Evolutionary conservation across 2,888 invertebrate genomes (phyloP), one percentile per base, ranked within the genome.

Genomic region (Blastobasis lacticolella): DNA sequence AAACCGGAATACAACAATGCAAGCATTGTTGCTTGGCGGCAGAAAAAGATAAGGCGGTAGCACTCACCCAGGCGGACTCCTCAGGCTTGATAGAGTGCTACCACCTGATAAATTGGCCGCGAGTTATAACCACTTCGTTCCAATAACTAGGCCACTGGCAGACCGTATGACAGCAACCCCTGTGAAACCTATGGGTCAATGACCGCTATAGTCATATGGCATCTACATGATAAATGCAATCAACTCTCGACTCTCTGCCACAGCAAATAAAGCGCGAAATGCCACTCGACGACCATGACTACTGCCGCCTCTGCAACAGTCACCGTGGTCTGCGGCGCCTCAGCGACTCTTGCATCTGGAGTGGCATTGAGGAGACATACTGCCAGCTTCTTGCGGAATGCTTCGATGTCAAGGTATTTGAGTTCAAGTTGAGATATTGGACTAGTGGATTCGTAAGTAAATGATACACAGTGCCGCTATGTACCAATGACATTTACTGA

Each of bases 271-370:
- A 45, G 62, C 65, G 0, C 63, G 67, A 5, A 76, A 70, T 0
- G 74, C 76, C 0, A 75, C 75, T 0, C 74, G 73, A 47, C 68
- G 69, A 1, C 66, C 65, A 9, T 59, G 61, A 0, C 4, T 69
- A 68, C 52, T 79, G 78, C 51, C 57, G 72, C 0, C 59, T 79
- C 1, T 79, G 79, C 43, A 70, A 72, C 0, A 71, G 71, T 0
- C 67, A 73, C 8, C 57, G 58, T 10, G 61, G 58, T n/a, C 55
- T 79, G 7, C 60, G 66, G 0, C 56, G 60, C 45, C 65, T 75
- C 46, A 61, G 59, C 4, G 77, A 74, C 40, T 61, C 67, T 0
- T 72, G 69, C 51, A 38, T 63, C 1, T 68, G 68, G 66, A 71
- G 77, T 5, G 78, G 75, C 0, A 59, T 64, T 0, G 72, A 75